A percentile compares a stretch with the other conserved stretches of the same genome.
Evolutionary conservation across 1,140 invertebrate species (phyloP).

Genomic region (Habropoda laboriosa): DNA sequence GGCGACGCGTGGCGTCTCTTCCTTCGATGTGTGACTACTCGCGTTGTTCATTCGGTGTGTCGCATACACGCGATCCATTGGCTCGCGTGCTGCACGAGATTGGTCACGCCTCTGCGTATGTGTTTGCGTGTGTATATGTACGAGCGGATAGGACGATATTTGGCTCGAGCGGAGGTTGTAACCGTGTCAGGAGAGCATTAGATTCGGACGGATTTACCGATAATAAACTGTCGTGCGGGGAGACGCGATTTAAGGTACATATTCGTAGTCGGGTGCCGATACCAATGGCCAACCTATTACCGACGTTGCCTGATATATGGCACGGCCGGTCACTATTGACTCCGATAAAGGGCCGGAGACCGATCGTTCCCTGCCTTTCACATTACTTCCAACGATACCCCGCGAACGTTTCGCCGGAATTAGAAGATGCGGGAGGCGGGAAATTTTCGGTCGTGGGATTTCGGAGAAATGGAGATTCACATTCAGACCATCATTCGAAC

Average conservation of each 20-base stretch:
- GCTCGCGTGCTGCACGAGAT: neutral
- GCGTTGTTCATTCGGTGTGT: neutral
- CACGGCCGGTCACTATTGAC: neutral
- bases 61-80: neutral
- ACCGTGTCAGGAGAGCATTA: constrained; percentile 21
- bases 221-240: constrained; percentile 51
- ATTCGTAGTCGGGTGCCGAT: constrained; percentile 33
- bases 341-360: neutral
- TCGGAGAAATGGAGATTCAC: too few relatives aligned
- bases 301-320: constrained; percentile 13
- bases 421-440: too few relatives aligned
- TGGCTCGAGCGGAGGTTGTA: constrained; percentile 5
- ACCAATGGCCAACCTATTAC: constrained; percentile 15
- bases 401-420: neutral
- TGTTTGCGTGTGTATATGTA: neutral
- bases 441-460: neutral
- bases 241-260: constrained; percentile 57
- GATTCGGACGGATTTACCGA: constrained; percentile 46
- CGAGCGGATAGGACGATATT: constrained; percentile 38
- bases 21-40: neutral
- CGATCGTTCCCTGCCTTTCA: neutral
- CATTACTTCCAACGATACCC: constrained; percentile 8
- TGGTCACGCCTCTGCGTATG: neutral
- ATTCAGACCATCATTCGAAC: too few relatives aligned
- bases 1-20: neutral